phyloP scores from a whole-genome alignment of 2,113 vertebrate genomes.

The Hyperopisus bebe region DNA sequence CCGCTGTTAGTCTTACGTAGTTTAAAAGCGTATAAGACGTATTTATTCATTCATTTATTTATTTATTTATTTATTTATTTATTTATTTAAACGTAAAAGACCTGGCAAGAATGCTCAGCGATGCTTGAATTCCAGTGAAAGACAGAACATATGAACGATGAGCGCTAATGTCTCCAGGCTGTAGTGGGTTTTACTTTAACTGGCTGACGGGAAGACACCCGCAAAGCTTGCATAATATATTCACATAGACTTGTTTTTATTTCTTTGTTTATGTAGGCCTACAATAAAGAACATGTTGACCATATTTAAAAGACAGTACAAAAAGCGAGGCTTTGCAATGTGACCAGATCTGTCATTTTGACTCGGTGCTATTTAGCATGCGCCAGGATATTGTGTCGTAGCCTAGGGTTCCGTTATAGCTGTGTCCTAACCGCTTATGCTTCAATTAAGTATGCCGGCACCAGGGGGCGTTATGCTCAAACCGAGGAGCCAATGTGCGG shows the following conservation, averaged over 20 bases:
- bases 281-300: background rate
- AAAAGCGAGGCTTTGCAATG: background rate
- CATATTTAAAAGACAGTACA: background rate
- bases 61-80: background rate
- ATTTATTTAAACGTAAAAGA: background rate
- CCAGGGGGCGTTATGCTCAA: constrained; percentile 52
- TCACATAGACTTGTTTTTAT: background rate
- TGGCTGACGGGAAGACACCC: background rate
- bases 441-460: constrained; percentile 25
- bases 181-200: background rate
- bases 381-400: background rate
- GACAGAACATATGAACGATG: background rate
- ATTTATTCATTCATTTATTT: background rate
- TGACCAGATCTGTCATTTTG: background rate
- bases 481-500: constrained; percentile 16
- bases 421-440: background rate
- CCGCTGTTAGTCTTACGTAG: background rate
- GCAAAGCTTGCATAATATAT: background rate
- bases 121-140: background rate
- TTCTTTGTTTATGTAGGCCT: background rate
- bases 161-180: background rate
- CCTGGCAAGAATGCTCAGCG: background rate
- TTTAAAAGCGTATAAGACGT: background rate
- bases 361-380: background rate
- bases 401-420: background rate